phyloP scores from a whole-genome alignment of 2,888 invertebrate species.

The Philonicus albiceps region DNA sequence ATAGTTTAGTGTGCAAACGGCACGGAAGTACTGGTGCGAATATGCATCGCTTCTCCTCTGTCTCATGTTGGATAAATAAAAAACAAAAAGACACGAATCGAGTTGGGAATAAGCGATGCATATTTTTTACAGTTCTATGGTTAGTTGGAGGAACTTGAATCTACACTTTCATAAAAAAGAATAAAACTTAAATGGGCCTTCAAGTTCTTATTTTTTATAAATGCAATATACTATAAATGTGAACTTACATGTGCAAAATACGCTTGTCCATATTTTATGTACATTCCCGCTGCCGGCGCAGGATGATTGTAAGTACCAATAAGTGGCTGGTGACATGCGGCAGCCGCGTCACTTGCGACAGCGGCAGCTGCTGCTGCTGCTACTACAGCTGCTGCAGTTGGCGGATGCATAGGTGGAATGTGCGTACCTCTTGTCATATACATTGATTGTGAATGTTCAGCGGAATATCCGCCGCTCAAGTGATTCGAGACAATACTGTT shows the following conservation, averaged over 20 bases:
- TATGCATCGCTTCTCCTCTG: no score
- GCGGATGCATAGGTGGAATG: slow-evolving; percentile 59
- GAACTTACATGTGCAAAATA: slow-evolving; percentile 62
- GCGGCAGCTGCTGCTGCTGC: slow-evolving; percentile 58
- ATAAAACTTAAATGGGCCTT: no score
- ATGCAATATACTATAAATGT: neutral
- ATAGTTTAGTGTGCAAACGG: no score
- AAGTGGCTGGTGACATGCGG: slow-evolving; percentile 61
- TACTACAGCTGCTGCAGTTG: slow-evolving; percentile 54
- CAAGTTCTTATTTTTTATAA: neutral
- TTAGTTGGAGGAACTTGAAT: no score
- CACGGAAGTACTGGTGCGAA: no score
- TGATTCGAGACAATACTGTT: slow-evolving; percentile 58
- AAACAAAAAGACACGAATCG: no score
- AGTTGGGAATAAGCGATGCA: no score
- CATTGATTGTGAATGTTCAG: slow-evolving; percentile 53
- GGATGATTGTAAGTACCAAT: slow-evolving; percentile 66
- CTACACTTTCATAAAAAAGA: no score
- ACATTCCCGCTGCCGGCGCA: slow-evolving; percentile 63
- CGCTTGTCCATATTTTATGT: slow-evolving; percentile 63
- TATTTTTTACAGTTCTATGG: no score
- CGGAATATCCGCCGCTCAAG: slow-evolving; percentile 50
- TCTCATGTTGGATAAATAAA: no score
- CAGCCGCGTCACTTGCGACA: slow-evolving; percentile 54
- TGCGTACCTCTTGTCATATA: slow-evolving; percentile 59